phyloP scores from a whole-genome alignment of 2,888 invertebrate species.

The Megalurothrips usitatus region DNA sequence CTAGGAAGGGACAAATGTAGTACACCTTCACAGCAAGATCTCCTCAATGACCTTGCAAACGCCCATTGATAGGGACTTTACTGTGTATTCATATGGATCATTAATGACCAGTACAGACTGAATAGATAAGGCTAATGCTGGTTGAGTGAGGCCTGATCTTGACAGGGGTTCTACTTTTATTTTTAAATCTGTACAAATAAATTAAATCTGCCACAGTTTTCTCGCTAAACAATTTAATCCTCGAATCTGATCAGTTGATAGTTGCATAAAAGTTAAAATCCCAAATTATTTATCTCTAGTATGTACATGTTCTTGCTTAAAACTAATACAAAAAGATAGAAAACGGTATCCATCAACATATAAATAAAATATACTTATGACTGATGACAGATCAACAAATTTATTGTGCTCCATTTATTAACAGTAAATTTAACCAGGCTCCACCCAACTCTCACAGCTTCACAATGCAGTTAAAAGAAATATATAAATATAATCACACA shows the following conservation, averaged over 20 bases:
- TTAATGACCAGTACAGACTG: too few relatives aligned
- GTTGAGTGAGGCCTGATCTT: conserved; percentile 17
- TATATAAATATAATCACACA: conserved; percentile 22
- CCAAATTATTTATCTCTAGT: neutral
- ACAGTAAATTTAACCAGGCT: neutral
- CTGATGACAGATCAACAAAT: conserved; percentile 18
- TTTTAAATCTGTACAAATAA: conserved; percentile 14
- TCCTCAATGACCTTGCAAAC: too few relatives aligned
- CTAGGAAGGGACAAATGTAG: too few relatives aligned
- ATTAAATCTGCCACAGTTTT: neutral
- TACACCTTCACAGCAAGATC: too few relatives aligned
- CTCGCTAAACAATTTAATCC: too few relatives aligned
- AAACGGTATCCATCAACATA: conserved; percentile 18
- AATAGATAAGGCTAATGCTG: neutral
- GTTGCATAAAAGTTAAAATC: too few relatives aligned
- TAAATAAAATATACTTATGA: conserved; percentile 12
- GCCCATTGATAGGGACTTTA: too few relatives aligned
- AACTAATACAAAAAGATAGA: conserved; percentile 20
- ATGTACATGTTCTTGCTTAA: neutral
- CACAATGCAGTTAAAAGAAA: neutral
- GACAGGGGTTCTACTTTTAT: neutral
- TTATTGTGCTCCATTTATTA: conserved; percentile 19
- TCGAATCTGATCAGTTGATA: too few relatives aligned
- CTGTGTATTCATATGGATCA: neutral
- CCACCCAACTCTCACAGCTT: conserved; percentile 20